Evolutionary conservation across 2,888 invertebrate species (phyloP), one percentile per base, ranked within the genome.

Genomic region (Phymatocera aterrima): DNA sequence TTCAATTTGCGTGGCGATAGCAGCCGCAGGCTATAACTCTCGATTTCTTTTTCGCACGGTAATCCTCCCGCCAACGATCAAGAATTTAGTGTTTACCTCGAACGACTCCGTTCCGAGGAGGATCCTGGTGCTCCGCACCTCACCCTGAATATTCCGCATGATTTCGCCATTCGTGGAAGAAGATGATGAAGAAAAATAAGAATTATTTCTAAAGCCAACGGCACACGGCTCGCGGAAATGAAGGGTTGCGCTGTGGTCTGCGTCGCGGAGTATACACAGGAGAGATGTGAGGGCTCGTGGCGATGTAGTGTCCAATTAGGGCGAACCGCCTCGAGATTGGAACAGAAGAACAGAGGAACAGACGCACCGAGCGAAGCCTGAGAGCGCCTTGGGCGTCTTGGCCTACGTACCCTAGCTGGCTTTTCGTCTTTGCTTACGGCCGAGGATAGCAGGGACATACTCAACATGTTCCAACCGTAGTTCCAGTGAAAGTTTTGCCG

Each of bases 301-400:
- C 80, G 81, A 81, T 81, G 77, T 82, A 84, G 83, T 84, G 83
- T 85, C 84, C 85, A 85, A 85, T 85, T 85, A 85, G 82, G 79
- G 81, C 80, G 81, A 80, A 77, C 83, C 21, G 75, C 40, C 75
- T 83, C 79, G 77, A 80, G 80, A 72, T n/a, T n/a, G 51, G 72
- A 43, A 68, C 61, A 46, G 57, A 34, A 40, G 34, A 51, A 60
- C 24, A 60, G 54, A 28, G 48, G 54, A 54, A 72, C 46, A 24
- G 31, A 31, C 46, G 28, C 24, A 80, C 81, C 54, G 80, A 77
- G 78, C 82, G 80, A 72, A 64, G 77, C 81, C 75, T 68, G 78
- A 77, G 77, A 79, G 81, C 70, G 80, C 80, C 57, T 57, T 77
- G 72, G 83, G 78, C 80, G 77, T 82, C 83, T 83, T 80, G 79